A percentile compares a stretch with the other conserved stretches of the same genome.
phyloP scores from a whole-genome alignment of 2,797 vertebrate species.

The Rhynchonycteris naso region DNA sequence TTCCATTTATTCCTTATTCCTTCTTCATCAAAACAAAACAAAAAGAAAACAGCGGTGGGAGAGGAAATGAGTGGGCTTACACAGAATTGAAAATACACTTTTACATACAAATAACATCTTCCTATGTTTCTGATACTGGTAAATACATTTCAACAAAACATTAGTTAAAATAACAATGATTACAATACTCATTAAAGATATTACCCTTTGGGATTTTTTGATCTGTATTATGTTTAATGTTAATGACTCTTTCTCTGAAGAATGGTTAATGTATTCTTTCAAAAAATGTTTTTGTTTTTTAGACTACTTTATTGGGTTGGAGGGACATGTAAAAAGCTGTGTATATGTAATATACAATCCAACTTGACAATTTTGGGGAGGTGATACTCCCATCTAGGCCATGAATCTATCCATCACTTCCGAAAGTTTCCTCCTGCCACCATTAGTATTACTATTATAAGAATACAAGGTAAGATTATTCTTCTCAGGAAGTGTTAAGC shows the following conservation, averaged over 20 bases:
- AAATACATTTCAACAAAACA: slow-evolving; percentile 52
- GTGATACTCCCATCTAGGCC: background rate
- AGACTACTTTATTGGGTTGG: background rate
- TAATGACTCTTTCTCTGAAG: slow-evolving; percentile 43
- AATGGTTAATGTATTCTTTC: background rate
- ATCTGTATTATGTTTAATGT: slow-evolving; percentile 40
- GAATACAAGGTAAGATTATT: background rate
- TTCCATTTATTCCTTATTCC: slow-evolving; percentile 57
- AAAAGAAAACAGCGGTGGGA: slow-evolving; percentile 30
- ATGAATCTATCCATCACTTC: background rate
- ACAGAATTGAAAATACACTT: slow-evolving; percentile 56
- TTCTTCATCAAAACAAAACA: slow-evolving; percentile 53
- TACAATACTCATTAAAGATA: slow-evolving; percentile 46
- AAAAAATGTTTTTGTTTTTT: background rate
- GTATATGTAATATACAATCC: background rate
- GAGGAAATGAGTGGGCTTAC: slow-evolving; percentile 26
- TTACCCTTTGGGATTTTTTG: slow-evolving; percentile 9
- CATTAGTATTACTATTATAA: background rate
- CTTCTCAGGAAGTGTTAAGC: background rate
- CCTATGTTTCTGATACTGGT: slow-evolving; percentile 52
- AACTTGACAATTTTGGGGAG: background rate
- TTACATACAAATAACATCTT: slow-evolving; percentile 15
- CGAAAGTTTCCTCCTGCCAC: background rate
- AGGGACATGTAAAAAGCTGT: background rate
- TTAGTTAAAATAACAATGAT: slow-evolving; percentile 45